These are phyloP conservation scores for Camelus dromedarius DNA, from an alignment of 2,113 vertebrate species.

Conservation along the genomic window DNA sequence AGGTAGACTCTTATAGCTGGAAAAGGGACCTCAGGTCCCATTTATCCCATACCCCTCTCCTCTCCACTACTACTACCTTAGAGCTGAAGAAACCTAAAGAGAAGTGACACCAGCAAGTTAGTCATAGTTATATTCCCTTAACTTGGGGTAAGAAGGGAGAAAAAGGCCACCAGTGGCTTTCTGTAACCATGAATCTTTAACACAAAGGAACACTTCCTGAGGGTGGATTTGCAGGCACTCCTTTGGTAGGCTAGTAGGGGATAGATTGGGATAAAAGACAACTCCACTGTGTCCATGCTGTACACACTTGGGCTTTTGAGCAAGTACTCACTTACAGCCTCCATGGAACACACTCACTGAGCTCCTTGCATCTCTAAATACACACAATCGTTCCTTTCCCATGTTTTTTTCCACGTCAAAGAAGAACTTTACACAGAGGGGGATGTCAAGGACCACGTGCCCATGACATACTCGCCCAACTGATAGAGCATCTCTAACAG, in stretches of 20 bases:
- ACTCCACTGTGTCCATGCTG: neutral
- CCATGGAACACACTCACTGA: neutral
- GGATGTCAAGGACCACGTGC: neutral
- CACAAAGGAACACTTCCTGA: neutral
- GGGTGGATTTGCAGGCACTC: slow-evolving; percentile 16
- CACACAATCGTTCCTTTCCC: neutral
- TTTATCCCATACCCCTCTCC: neutral
- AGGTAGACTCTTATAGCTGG: neutral
- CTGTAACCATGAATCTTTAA: neutral
- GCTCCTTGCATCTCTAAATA: neutral
- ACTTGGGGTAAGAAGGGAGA: neutral
- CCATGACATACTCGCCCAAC: neutral
- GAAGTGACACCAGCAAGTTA: neutral
- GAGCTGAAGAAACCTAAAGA: slow-evolving; percentile 11
- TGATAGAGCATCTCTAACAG: neutral
- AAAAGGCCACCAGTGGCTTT: neutral
- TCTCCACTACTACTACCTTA: neutral
- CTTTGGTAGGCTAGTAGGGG: neutral
- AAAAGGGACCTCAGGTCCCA: neutral
- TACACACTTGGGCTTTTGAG: neutral
- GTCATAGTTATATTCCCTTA: neutral
- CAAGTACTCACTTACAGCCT: neutral
- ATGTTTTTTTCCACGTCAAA: neutral
- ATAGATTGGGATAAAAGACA: neutral
- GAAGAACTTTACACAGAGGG: neutral